A percentile compares a stretch with the other conserved stretches of the same genome.
Evolutionary conservation across 1,140 invertebrate species (phyloP).

Genomic region (Monochamus saltuarius): DNA sequence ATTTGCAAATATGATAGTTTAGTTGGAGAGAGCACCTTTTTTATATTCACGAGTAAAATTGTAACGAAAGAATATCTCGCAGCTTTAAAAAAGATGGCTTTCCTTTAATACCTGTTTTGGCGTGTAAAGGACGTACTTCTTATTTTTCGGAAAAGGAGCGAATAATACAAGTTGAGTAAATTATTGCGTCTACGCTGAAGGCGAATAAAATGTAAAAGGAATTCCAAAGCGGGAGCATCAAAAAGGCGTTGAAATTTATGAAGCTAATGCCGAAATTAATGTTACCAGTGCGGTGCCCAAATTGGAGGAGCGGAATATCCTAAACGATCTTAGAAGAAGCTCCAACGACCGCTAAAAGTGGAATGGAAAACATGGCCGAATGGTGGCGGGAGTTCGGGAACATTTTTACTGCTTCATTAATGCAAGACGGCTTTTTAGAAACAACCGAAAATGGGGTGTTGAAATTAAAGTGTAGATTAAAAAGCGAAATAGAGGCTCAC

Average conservation of each 20-base stretch:
- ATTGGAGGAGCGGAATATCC: not conserved
- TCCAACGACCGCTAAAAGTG: not conserved
- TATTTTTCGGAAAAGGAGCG: no score
- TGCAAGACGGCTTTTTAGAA: slow-evolving; percentile 37
- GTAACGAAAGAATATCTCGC: no score
- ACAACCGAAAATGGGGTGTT: slow-evolving; percentile 47
- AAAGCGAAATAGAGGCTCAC: slow-evolving; percentile 36
- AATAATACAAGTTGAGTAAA: no score
- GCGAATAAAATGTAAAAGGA: not conserved
- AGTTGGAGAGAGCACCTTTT: no score
- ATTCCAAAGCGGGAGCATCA: not conserved
- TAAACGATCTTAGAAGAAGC: no score
- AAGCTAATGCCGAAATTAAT: not conserved
- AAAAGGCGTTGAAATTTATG: not conserved
- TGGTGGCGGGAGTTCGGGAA: slow-evolving; percentile 9
- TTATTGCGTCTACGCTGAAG: no score
- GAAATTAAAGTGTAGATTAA: slow-evolving; percentile 49
- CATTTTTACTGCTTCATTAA: slow-evolving; percentile 48
- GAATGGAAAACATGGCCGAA: slow-evolving; percentile 10
- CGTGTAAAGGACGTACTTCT: no score
- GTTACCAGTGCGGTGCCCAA: not conserved
- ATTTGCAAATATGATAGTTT: no score
- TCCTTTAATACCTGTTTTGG: no score
- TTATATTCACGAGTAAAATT: no score
- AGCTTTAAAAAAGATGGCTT: no score